A percentile compares a stretch with the other conserved stretches of the same genome.
Conservation (phyloP, 2,888 invertebrate genomes). For the Megaustenia siamemsis region DNA sequence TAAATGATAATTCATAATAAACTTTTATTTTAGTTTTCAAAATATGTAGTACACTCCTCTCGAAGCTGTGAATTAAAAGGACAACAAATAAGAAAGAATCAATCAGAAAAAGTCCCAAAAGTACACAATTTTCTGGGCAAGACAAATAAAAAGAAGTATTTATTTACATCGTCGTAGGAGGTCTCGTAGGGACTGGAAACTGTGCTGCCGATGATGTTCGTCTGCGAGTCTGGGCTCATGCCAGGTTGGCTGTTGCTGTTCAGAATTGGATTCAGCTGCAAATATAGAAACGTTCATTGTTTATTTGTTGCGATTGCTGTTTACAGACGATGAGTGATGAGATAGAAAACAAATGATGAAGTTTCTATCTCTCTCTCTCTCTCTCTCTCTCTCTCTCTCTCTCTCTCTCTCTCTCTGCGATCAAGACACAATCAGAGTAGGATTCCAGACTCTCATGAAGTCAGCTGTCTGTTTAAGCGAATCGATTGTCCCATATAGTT, state of each 20-base stretch:
- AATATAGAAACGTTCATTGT: slow-evolving; percentile 32
- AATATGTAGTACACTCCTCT: neutral
- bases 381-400: slow-evolving; percentile 4
- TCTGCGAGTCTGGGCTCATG: slow-evolving; percentile 77
- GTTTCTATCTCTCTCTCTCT: neutral
- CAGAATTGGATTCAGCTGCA: slow-evolving; percentile 77
- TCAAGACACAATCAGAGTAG: too few species aligned
- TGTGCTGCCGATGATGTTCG: slow-evolving; percentile 72
- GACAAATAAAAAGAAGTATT: too few species aligned
- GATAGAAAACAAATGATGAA: too few species aligned
- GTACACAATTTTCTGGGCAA: too few species aligned
- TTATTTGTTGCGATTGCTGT: neutral
- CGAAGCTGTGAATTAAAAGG: neutral
- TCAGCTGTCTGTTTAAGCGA: too few species aligned
- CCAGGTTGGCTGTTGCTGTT: slow-evolving; percentile 67
- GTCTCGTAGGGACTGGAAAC: slow-evolving; percentile 74
- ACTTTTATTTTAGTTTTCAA: neutral
- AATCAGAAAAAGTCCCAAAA: too few species aligned
- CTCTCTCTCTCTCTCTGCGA: slow-evolving; percentile 4
- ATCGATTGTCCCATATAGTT: too few species aligned
- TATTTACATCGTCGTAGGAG: slow-evolving; percentile 73
- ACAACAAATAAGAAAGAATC: neutral
- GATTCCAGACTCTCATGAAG: too few species aligned
- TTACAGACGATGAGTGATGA: too few species aligned
- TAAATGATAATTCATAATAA: too few species aligned